These are phyloP conservation scores for Leptopterna dolabrata DNA, from an alignment of 2,888 invertebrate species.

Conservation along the genomic window DNA sequence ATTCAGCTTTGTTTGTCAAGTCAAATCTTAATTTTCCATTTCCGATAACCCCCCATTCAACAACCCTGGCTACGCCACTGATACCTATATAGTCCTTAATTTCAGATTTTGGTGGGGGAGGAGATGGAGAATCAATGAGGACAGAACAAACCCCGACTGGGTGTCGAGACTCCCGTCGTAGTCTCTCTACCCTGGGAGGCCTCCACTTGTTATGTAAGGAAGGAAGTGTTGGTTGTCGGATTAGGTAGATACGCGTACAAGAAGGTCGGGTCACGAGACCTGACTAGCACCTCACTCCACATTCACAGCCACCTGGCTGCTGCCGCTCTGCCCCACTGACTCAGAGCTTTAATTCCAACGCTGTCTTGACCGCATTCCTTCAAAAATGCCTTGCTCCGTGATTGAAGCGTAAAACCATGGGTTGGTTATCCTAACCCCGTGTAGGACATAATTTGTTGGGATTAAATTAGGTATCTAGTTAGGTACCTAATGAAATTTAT, in stretches of 20 bases:
- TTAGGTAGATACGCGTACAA: not conserved
- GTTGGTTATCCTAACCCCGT: no score
- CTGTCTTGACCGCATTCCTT: not conserved
- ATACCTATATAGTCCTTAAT: no score
- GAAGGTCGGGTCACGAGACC: not conserved
- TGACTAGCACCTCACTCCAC: not conserved
- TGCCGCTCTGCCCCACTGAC: not conserved
- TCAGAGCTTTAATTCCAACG: not conserved
- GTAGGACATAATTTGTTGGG: no score
- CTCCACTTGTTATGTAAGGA: not conserved
- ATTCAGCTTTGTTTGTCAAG: no score
- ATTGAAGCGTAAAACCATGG: not conserved
- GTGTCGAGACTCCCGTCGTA: not conserved
- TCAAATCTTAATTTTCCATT: no score
- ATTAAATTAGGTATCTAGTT: no score
- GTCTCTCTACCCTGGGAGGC: not conserved
- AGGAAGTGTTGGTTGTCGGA: slow-evolving; percentile 7
- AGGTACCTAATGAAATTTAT: no score
- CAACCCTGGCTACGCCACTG: no score
- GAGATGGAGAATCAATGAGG: not conserved
- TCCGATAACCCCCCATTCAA: no score
- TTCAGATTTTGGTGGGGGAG: not conserved
- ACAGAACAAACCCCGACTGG: not conserved
- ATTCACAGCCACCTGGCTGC: not conserved
- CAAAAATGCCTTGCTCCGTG: not conserved